Percentiles rank a stretch among this genome's conserved stretches.
phyloP scores from a whole-genome alignment of 2,797 vertebrate species.

The Scolopax bukidnonensis region DNA sequence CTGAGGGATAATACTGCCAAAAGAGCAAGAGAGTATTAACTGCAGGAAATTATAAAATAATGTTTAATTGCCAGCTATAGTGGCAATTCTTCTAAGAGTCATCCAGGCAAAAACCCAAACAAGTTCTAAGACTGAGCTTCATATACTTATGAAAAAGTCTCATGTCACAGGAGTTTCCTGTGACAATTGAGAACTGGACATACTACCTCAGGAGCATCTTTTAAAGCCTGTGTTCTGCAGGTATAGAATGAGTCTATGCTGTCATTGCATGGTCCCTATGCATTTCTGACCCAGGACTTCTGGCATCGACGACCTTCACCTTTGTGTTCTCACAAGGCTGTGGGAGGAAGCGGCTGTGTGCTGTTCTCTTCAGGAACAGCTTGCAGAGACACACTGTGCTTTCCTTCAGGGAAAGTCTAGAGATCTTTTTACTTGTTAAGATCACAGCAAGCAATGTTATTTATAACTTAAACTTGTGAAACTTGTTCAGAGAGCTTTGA shows the following conservation, averaged over 20 bases:
- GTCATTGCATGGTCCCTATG: neutral
- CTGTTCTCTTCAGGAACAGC: neutral
- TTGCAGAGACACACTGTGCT: neutral
- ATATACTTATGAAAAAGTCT: neutral
- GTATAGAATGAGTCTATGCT: neutral
- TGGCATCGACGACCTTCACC: neutral
- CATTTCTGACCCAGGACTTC: neutral
- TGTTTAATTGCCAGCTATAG: neutral
- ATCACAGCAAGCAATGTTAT: neutral
- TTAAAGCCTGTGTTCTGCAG: neutral
- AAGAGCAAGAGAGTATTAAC: neutral
- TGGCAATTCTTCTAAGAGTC: neutral
- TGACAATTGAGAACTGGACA: neutral
- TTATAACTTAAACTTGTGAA: constrained; percentile 22
- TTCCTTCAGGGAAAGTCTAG: neutral
- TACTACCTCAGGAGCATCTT: neutral
- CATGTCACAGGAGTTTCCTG: neutral
- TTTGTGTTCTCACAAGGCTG: neutral
- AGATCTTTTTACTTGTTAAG: neutral
- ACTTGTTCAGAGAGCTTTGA: neutral
- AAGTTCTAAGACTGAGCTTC: neutral
- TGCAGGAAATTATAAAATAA: neutral
- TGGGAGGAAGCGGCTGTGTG: neutral
- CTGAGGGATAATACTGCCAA: neutral
- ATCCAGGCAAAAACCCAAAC: neutral